A percentile compares a stretch with the other conserved stretches of the same genome.
These are phyloP conservation scores for Zootoca vivipara DNA, from an alignment of 2,113 vertebrate genomes.

Conservation along the genomic window DNA sequence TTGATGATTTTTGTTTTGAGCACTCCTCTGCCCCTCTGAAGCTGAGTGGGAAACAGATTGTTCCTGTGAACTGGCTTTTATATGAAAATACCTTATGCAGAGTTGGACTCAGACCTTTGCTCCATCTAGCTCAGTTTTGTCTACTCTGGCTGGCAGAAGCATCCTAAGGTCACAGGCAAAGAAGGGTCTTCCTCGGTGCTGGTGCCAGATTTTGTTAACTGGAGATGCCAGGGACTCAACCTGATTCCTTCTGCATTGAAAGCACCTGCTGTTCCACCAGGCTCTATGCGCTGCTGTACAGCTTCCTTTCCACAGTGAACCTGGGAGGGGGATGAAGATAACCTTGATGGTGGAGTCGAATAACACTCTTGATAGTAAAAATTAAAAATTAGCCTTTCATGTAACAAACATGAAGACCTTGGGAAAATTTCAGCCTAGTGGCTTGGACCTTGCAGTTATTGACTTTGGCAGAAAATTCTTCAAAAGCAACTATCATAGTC, in stretches of 20 bases:
- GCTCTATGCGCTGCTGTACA: neutral
- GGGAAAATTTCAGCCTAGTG: neutral
- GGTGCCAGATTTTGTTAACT: neutral
- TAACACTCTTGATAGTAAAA: neutral
- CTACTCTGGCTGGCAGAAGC: neutral
- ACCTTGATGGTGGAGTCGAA: neutral
- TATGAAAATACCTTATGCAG: neutral
- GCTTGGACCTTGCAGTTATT: neutral
- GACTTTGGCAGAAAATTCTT: slow-evolving; percentile 13
- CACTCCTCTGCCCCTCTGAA: neutral
- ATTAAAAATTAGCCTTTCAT: slow-evolving; percentile 27
- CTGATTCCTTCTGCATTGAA: neutral
- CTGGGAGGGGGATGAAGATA: neutral
- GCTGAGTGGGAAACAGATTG: neutral
- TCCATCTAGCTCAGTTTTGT: neutral
- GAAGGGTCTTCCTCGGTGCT: neutral
- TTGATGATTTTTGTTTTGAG: neutral
- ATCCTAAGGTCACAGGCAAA: neutral
- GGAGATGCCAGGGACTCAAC: too few relatives aligned
- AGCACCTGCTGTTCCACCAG: neutral
- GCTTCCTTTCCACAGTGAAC: neutral
- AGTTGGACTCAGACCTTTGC: neutral
- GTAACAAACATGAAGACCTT: neutral
- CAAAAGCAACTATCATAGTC: neutral
- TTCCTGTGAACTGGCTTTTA: neutral